Conservation (phyloP, 2,113 vertebrate genomes). For the Phodopus roborovskii region DNA sequence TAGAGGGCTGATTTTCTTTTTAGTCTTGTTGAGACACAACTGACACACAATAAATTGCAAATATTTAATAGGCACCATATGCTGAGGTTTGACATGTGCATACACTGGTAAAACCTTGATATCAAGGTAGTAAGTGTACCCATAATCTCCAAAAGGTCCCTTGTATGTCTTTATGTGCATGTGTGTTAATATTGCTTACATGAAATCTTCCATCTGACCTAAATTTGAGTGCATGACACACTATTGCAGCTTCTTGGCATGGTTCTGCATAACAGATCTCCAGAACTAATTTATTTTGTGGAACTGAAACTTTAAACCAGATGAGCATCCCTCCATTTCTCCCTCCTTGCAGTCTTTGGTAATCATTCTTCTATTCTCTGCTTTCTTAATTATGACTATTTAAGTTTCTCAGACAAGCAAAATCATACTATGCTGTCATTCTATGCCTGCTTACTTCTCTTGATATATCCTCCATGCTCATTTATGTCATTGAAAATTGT, state of each 20-base stretch:
- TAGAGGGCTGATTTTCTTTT: background rate
- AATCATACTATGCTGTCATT: background rate
- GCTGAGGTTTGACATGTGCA: no score
- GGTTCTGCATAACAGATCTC: background rate
- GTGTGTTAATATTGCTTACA: background rate
- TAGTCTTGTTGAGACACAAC: background rate
- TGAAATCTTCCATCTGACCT: background rate
- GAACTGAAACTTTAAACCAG: conserved; percentile 3
- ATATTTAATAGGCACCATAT: background rate
- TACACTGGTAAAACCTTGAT: background rate
- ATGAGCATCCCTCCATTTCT: background rate
- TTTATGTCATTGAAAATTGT: background rate
- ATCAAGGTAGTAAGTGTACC: background rate
- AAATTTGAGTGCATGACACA: background rate
- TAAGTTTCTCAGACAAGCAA: background rate
- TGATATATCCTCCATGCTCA: background rate
- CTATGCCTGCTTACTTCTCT: background rate
- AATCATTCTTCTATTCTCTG: background rate
- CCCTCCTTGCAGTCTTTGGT: background rate
- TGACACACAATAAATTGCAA: background rate
- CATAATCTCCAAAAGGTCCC: background rate
- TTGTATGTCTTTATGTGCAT: background rate
- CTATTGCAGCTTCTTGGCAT: background rate
- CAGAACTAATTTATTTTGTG: conserved; percentile 25
- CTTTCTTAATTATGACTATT: background rate